These are phyloP conservation scores for Tiliacea aurago DNA, from an alignment of 2,888 invertebrate species.

Conservation along the genomic window DNA sequence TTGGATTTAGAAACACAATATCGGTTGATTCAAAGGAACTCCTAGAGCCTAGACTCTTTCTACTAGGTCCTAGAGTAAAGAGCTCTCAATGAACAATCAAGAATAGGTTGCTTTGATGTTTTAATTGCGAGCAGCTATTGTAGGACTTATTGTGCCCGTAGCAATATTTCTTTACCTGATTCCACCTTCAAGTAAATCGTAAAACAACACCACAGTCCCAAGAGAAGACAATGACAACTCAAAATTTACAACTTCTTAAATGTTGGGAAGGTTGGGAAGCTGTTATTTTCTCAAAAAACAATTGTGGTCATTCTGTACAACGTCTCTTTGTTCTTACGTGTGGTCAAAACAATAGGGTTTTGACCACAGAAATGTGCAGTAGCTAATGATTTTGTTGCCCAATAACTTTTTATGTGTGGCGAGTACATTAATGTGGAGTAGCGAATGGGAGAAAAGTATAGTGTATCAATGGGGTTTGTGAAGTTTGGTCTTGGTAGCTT, in stretches of 20 bases:
- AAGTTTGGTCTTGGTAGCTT: neutral
- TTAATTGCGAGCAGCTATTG: neutral
- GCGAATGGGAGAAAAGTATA: slow-evolving; percentile 37
- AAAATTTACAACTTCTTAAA: slow-evolving; percentile 58
- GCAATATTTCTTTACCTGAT: slow-evolving; percentile 1
- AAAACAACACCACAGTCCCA: slow-evolving; percentile 37
- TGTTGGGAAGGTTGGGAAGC: slow-evolving; percentile 25
- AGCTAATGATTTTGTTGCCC: slow-evolving; percentile 65
- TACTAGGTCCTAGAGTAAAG: no score
- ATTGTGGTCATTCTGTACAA: slow-evolving; percentile 57
- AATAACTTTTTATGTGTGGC: slow-evolving; percentile 66
- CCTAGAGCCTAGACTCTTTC: no score
- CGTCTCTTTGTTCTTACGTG: slow-evolving; percentile 63
- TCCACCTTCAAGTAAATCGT: slow-evolving; percentile 9
- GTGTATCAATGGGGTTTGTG: neutral
- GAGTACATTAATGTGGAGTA: slow-evolving; percentile 23
- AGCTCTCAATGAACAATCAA: neutral
- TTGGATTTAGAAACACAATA: neutral
- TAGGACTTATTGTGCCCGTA: no score
- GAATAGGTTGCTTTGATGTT: neutral
- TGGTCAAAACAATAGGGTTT: slow-evolving; percentile 62
- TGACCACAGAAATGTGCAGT: slow-evolving; percentile 67
- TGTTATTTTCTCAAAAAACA: slow-evolving; percentile 64
- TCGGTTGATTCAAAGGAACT: neutral
- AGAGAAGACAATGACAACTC: slow-evolving; percentile 49